Percentiles rank a stretch among this genome's conserved stretches.
phyloP scores from a whole-genome alignment of 2,113 vertebrate genomes.

The Gobius niger region DNA sequence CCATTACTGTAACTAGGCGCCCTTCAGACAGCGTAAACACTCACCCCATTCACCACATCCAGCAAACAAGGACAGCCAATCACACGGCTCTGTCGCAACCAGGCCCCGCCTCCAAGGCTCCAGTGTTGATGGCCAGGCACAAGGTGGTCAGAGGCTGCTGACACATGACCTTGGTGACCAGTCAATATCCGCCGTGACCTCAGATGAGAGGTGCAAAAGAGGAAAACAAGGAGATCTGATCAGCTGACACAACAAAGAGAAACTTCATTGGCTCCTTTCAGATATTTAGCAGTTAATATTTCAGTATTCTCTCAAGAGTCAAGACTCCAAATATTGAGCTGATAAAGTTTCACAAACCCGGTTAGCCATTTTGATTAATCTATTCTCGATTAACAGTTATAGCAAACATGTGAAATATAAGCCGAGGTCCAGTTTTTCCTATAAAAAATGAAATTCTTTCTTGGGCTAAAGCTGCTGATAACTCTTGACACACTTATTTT shows the following conservation, averaged over 20 bases:
- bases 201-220: constrained; percentile 45
- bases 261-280: neutral
- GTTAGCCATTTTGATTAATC: neutral
- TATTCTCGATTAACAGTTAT: neutral
- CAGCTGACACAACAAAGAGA: constrained; percentile 8
- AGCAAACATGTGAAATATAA: neutral
- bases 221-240: constrained; percentile 23
- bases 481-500: constrained; percentile 6
- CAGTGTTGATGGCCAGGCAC: constrained; percentile 69
- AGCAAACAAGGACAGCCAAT: constrained; percentile 57
- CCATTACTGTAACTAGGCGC: constrained; percentile 23
- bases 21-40: constrained; percentile 15
- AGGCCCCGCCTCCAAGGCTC: constrained; percentile 54
- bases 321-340: neutral
- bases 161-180: constrained; percentile 73
- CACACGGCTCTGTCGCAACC: constrained; percentile 66
- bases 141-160: constrained; percentile 38
- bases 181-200: constrained; percentile 45
- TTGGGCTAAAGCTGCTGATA: constrained; percentile 11
- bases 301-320: neutral
- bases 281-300: neutral
- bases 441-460: neutral
- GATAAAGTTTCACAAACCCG: neutral
- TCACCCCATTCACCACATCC: constrained; percentile 20
- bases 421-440: neutral